Base-by-base conservation (phyloP, 2,888 invertebrate genomes). In the Andrena hattorfiana region DNA sequence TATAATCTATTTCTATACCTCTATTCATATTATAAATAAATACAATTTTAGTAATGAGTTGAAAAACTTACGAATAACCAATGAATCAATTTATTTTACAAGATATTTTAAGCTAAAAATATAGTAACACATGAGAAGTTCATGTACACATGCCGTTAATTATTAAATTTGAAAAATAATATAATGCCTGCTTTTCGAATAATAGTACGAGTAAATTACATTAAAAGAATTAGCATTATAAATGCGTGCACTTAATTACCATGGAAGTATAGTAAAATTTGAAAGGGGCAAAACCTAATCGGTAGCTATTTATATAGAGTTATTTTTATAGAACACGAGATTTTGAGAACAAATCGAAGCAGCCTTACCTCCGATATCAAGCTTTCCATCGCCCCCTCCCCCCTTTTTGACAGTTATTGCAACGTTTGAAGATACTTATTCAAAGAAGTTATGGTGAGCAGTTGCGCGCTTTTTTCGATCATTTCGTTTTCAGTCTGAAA, bases 391-490 rank as follows among this genome's bases (percentile, higher is more conserved):
- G 86, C n/a, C n/a, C n/a, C n/a, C n/a, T n/a, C 81, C 81, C 89
- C 76, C 89, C 87, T 85, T 79, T 86, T 83, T 89, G 92, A 92
- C 93, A 92, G 88, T 93, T 92, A 93, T 91, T 87, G 89, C 88
- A 89, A 88, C 90, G 88, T 92, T 92, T 89, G 89, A 89, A 85
- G 89, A 90, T 90, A 89, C 89, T 88, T 87, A 90, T 87, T 90
- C 89, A 88, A 69, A 83, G 86, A 92, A 92, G 90, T 92, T 93
- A 93, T 90, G 91, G 91, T 90, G 87, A 91, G 87, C 93, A 93
- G 93, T 92, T 93, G 93, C 84, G 85, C 72, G 81, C 79, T 85
- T 86, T 87, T 85, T 80, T 81, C 87, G 83, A 87, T 87, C 82
- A 84, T 85, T 90, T 83, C 77, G 78, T 73, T 79, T 85, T 68